A percentile compares a stretch with the other conserved stretches of the same genome.
These are phyloP conservation scores for Eupithecia vulgata DNA, from an alignment of 2,888 invertebrate genomes.

Conservation along the genomic window DNA sequence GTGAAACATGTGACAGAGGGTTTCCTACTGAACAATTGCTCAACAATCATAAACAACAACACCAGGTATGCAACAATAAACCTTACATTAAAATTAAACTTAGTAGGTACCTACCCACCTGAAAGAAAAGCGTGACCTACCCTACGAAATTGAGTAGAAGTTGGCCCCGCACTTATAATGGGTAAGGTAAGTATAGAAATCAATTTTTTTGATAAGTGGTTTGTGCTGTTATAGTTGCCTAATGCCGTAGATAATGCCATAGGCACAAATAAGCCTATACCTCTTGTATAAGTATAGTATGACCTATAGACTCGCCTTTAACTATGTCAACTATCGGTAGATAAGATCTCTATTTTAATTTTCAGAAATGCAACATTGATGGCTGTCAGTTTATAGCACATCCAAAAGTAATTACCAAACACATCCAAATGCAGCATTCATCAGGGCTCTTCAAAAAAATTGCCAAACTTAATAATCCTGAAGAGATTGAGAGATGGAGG, in stretches of 20 bases:
- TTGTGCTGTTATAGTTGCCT: no score
- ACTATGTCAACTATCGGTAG: not conserved
- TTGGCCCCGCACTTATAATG: not conserved
- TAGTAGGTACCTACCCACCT: no score
- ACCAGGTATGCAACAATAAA: constrained; percentile 77
- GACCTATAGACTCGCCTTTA: not conserved
- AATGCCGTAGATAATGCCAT: not conserved
- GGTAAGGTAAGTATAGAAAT: no score
- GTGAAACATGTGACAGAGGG: constrained; percentile 92
- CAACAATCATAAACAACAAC: constrained; percentile 88
- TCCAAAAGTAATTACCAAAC: constrained; percentile 90
- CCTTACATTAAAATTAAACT: not conserved
- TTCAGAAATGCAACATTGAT: constrained; percentile 89
- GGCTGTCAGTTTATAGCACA: constrained; percentile 92
- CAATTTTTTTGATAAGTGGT: not conserved
- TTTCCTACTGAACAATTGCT: constrained; percentile 85
- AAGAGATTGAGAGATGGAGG: constrained; percentile 93
- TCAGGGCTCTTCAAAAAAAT: constrained; percentile 93
- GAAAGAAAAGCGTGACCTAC: no score
- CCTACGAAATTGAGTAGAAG: not conserved
- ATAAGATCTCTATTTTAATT: constrained; percentile 35
- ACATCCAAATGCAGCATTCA: constrained; percentile 92
- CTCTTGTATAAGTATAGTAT: not conserved
- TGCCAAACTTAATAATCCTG: constrained; percentile 88
- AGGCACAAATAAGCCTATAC: not conserved